These are phyloP conservation scores for Catocala fraxini DNA, from an alignment of 2,888 invertebrate species.

Conservation along the genomic window DNA sequence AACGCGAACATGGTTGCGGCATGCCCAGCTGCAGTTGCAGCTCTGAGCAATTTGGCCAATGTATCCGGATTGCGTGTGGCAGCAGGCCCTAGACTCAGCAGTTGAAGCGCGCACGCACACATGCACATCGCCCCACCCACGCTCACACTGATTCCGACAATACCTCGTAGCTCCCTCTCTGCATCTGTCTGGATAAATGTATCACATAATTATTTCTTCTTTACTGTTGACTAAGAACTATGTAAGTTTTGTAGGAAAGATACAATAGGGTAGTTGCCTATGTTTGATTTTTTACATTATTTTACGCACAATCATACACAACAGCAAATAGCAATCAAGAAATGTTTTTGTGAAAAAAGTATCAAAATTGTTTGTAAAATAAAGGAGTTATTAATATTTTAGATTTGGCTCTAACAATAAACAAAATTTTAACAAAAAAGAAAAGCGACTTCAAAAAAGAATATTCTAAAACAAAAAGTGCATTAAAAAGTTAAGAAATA, in stretches of 20 bases:
- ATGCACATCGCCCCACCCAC: slow-evolving; percentile 79
- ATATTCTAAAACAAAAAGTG: too few species aligned
- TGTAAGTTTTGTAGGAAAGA: not conserved
- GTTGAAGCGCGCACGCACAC: slow-evolving; percentile 73
- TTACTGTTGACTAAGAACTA: not conserved
- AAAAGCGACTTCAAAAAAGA: too few species aligned
- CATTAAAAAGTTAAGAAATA: too few species aligned
- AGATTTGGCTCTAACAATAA: too few species aligned
- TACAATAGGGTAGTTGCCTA: too few species aligned
- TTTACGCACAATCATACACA: too few species aligned
- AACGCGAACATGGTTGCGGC: slow-evolving; percentile 75
- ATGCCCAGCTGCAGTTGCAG: slow-evolving; percentile 76
- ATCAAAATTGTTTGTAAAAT: too few species aligned
- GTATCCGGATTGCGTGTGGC: slow-evolving; percentile 56
- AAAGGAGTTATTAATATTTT: too few species aligned
- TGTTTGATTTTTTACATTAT: too few species aligned
- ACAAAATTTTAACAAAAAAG: too few species aligned
- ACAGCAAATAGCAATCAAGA: too few species aligned
- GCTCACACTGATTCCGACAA: slow-evolving; percentile 77
- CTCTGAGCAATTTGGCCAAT: slow-evolving; percentile 71
- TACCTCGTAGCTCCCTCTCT: slow-evolving; percentile 75
- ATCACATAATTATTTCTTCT: slow-evolving; percentile 1
- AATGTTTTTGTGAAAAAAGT: too few species aligned
- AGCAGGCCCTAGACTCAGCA: slow-evolving; percentile 67
- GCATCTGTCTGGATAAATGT: slow-evolving; percentile 70